Base-by-base conservation (phyloP, 2,113 vertebrate genomes). In the Ceyx melanurus region DNA sequence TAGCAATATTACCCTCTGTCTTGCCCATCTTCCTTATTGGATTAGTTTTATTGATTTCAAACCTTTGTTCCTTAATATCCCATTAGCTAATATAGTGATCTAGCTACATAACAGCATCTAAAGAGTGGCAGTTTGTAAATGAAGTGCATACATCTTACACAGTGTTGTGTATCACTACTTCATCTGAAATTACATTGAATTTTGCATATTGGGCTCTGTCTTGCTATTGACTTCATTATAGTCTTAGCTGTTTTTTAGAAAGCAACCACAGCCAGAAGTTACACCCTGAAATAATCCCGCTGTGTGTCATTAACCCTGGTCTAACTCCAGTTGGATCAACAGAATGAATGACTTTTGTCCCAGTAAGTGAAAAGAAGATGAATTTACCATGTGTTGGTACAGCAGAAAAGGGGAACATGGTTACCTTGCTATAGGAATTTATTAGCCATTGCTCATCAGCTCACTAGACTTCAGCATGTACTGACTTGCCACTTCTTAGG, bases 1-100 rank as follows among this genome's bases (percentile, higher is more conserved):
- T 17, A 33, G 37, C 25, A 65, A 14, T 70, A 23, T 50, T 79
- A 42, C 17, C 19, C 21, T 58, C 33, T 23, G 37, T 79, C 75
- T 85, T 76, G 15, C n/a, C 23, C 42, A 82, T 76, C 67, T 89
- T 93, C 74, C 58, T 74, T 50, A 51, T 23, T 82, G 46, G 50
- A 58, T 82, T 91, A 70, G 66, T 74, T 88, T 82, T 82, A 88
- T 46, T 88, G 84, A 88, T 91, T 91, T 77, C 45, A 85, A 60
- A 64, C 88, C 67, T 88, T 84, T 88, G 84, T 74, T 82, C 71
- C 58, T 76, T 91, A 82, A 37, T 76, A 85, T 71, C 42, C 67
- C 50, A 46, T 85, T 94, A 89, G 37, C 50, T 87, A 66, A 65
- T 89, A 70, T 3, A 82, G 72, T 25, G 25, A 43, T 72, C 23